Percentiles rank a stretch among this genome's conserved stretches.
phyloP scores from a whole-genome alignment of 2,888 invertebrate species.

The Diplazon laetatorius region DNA sequence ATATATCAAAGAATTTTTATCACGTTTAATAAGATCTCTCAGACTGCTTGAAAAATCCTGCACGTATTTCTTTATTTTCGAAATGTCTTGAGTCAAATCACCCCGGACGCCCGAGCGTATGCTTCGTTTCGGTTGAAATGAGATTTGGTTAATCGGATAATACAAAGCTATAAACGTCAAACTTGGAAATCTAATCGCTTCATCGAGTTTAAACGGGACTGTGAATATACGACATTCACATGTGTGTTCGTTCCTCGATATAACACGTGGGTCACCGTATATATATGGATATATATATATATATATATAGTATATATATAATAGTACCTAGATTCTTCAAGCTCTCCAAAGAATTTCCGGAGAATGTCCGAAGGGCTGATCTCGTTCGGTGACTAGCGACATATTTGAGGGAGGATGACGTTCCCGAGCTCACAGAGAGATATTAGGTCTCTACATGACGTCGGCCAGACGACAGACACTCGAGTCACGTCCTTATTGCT shows the following conservation, averaged over 20 bases:
- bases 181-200: slow-evolving; percentile 55
- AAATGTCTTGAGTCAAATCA: not conserved
- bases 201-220: slow-evolving; percentile 14
- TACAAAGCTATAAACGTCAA: slow-evolving; percentile 38
- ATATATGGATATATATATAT: not conserved
- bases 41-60: too few species aligned
- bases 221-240: slow-evolving; percentile 1
- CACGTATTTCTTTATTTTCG: not conserved
- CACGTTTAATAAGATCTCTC: too few species aligned
- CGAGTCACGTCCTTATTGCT: slow-evolving; percentile 71
- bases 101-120: not conserved
- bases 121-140: too few species aligned
- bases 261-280: not conserved
- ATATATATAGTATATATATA: slow-evolving; percentile 4
- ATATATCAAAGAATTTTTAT: too few species aligned
- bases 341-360: slow-evolving; percentile 67
- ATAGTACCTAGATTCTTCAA: slow-evolving; percentile 28
- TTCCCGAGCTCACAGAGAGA: slow-evolving; percentile 72
- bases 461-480: slow-evolving; percentile 68
- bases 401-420: slow-evolving; percentile 70
- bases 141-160: slow-evolving; percentile 18
- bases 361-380: slow-evolving; percentile 69
- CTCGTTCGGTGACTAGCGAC: slow-evolving; percentile 72
- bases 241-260: not conserved
- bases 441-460: slow-evolving; percentile 72